Conservation (phyloP, 92 coral and sea anemone species). For the Zoanthus sociatus region DNA sequence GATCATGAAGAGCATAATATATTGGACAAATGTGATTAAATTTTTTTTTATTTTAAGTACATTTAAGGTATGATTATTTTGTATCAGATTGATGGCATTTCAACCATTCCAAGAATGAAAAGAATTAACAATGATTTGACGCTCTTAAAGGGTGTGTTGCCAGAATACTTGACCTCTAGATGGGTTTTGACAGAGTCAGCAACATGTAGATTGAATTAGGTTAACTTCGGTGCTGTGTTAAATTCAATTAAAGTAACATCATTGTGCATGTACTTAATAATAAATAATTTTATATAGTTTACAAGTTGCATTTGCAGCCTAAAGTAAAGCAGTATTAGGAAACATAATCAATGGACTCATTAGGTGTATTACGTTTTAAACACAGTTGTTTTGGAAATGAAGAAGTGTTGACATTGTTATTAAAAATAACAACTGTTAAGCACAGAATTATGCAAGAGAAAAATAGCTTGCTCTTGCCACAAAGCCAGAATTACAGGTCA, state of each 20-base stretch:
- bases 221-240: neutral
- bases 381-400: neutral
- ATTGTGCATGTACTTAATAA: no score
- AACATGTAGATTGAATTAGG: neutral
- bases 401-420: neutral
- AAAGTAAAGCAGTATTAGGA: no score
- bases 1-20: no score
- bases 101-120: slow-evolving; percentile 21
- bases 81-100: slow-evolving; percentile 25
- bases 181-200: neutral
- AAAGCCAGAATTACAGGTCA: no score
- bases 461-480: neutral
- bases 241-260: neutral
- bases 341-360: no score
- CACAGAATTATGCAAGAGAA: neutral
- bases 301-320: no score
- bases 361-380: no score
- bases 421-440: no score
- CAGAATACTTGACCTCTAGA: neutral
- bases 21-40: no score
- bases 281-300: no score
- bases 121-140: neutral
- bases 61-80: neutral
- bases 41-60: no score
- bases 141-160: neutral